Percentiles rank a stretch among this genome's conserved stretches.
Conservation (phyloP, 1,140 invertebrate species). For the Ceratina japonica region DNA sequence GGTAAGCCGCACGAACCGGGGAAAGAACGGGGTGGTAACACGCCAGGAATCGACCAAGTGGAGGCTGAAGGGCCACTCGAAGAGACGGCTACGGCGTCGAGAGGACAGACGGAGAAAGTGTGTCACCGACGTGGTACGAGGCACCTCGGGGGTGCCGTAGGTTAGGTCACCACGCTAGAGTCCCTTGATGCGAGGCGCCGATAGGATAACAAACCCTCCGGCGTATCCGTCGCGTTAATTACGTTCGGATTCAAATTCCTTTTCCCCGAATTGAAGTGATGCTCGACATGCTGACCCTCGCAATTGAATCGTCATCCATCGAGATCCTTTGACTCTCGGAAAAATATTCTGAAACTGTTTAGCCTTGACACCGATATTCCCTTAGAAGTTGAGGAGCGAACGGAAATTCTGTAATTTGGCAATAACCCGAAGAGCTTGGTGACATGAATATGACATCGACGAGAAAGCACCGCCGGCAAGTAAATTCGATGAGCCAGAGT, state of each 20-base stretch:
- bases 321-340: background rate
- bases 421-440: background rate
- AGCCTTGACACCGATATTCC: background rate
- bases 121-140: slow-evolving; percentile 52
- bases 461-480: background rate
- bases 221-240: slow-evolving; percentile 5
- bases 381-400: too few species aligned
- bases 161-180: slow-evolving; percentile 41
- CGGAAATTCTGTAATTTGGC: background rate
- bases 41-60: slow-evolving; percentile 17
- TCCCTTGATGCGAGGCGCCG: slow-evolving; percentile 38
- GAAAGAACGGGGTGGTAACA: background rate
- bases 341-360: background rate
- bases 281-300: background rate
- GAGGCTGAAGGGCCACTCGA: slow-evolving; percentile 17
- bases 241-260: background rate
- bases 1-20: background rate
- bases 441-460: background rate
- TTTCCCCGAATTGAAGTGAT: background rate
- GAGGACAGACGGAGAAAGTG: slow-evolving; percentile 56
- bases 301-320: background rate
- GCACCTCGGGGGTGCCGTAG: slow-evolving; percentile 36
- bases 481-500: background rate
- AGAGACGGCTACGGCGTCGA: slow-evolving; percentile 34
- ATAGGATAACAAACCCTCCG: slow-evolving; percentile 12